Percentiles rank a stretch among this genome's conserved stretches.
Conservation (phyloP, 2,797 vertebrate genomes). For the Epinephelus malabaricus region DNA sequence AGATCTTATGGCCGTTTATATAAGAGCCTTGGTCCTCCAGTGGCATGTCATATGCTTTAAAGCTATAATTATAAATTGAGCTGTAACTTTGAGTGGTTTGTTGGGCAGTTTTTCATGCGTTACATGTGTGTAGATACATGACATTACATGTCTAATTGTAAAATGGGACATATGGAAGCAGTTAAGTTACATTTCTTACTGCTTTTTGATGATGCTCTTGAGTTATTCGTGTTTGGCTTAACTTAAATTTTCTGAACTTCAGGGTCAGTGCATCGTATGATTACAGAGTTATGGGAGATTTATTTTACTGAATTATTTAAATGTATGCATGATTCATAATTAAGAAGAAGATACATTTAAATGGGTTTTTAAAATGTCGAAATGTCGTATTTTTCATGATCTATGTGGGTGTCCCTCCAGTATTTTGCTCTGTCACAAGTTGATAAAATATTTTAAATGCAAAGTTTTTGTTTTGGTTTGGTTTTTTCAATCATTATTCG, state of each 20-base stretch:
- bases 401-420: not conserved
- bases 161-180: not conserved
- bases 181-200: not conserved
- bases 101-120: not conserved
- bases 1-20: slow-evolving; percentile 1
- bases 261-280: not conserved
- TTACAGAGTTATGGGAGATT: not conserved
- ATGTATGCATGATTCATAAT: not conserved
- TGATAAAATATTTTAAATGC: no score
- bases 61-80: not conserved
- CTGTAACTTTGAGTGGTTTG: not conserved
- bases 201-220: not conserved
- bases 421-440: no score
- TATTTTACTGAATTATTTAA: not conserved
- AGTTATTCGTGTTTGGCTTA: not conserved
- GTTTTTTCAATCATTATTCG: no score
- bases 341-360: not conserved
- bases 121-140: not conserved
- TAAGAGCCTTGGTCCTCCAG: slow-evolving; percentile 5
- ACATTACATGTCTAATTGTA: no score
- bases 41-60: not conserved
- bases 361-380: not conserved
- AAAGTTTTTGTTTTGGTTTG: no score
- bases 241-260: not conserved
- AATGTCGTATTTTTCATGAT: not conserved